These are phyloP conservation scores for Elmis aenea DNA, from an alignment of 2,888 invertebrate species.

Conservation along the genomic window DNA sequence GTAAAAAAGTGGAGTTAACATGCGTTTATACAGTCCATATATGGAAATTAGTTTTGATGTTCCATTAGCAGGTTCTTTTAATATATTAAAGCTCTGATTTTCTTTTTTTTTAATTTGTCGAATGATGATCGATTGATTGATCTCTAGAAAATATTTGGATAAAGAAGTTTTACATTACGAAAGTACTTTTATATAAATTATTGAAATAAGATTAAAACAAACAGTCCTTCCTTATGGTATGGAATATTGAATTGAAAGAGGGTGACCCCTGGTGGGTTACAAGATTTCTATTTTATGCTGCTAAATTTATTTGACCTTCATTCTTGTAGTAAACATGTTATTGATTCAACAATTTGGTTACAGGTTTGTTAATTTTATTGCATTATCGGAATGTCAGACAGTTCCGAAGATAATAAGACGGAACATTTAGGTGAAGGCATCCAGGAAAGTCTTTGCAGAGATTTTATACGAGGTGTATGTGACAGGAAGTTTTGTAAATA, in stretches of 20 bases:
- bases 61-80: too few species aligned
- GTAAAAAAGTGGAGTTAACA: too few species aligned
- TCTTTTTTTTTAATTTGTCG: too few species aligned
- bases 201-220: too few species aligned
- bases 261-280: constrained; percentile 18
- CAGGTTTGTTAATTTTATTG: too few species aligned
- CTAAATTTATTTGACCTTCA: constrained; percentile 17
- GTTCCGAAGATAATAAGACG: constrained; percentile 36
- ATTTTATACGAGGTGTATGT: constrained; percentile 56
- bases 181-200: too few species aligned
- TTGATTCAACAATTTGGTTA: too few species aligned
- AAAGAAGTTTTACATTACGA: too few species aligned
- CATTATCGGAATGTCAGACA: constrained; percentile 45
- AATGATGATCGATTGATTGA: too few species aligned
- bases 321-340: constrained; percentile 1
- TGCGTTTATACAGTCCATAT: constrained; percentile 12
- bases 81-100: too few species aligned
- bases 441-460: constrained; percentile 50
- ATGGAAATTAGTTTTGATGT: constrained; percentile 18
- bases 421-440: constrained; percentile 34
- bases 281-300: constrained; percentile 31
- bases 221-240: too few species aligned
- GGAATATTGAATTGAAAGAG: constrained; percentile 10
- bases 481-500: constrained; percentile 53
- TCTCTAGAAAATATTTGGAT: too few species aligned